A percentile compares a stretch with the other conserved stretches of the same genome.
Conservation (phyloP, 2,888 invertebrate genomes). For the Gibbula magus region DNA sequence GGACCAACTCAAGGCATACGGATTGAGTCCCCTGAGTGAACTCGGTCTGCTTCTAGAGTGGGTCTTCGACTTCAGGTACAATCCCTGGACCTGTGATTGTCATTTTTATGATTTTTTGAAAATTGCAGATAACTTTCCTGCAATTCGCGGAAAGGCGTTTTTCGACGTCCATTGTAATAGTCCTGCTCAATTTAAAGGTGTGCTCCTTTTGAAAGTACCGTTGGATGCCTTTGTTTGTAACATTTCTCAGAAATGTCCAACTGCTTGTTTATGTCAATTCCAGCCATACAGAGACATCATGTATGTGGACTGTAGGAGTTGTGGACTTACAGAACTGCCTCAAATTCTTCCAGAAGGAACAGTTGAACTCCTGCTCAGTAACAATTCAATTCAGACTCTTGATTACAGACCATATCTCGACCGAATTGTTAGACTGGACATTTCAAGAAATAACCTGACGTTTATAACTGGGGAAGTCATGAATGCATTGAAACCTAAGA, state of each 20-base stretch:
- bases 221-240: not conserved
- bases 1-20: not conserved
- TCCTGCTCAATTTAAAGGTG: not conserved
- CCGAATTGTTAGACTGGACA: not conserved
- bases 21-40: not conserved
- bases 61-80: not conserved
- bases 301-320: not conserved
- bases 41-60: not conserved
- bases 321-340: not conserved
- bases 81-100: not conserved
- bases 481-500: not conserved
- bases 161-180: not conserved
- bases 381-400: not conserved
- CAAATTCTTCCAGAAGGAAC: not conserved
- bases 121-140: not conserved
- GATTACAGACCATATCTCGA: not conserved
- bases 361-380: not conserved
- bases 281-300: not conserved
- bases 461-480: not conserved
- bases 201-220: not conserved
- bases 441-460: not conserved
- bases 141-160: not conserved
- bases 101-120: not conserved
- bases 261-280: not conserved
- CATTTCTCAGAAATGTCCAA: not conserved